phyloP scores from a whole-genome alignment of 2,888 invertebrate genomes.

The Ochropacha duplaris region DNA sequence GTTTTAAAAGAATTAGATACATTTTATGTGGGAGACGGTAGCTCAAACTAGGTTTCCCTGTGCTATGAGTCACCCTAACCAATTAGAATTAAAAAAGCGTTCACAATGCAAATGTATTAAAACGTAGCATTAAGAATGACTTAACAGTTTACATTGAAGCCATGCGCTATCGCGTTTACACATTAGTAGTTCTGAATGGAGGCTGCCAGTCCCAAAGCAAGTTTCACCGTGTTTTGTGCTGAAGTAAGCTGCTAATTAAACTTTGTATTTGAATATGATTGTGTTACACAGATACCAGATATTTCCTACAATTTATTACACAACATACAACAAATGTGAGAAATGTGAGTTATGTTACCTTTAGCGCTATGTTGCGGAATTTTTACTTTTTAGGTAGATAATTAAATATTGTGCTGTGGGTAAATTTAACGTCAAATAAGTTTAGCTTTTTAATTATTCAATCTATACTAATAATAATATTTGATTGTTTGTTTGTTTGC shows the following conservation, averaged over 20 bases:
- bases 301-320: not conserved
- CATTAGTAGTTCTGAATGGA: slow-evolving; percentile 58
- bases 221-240: slow-evolving; percentile 40
- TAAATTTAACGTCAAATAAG: not conserved
- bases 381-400: no score
- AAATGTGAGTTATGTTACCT: no score
- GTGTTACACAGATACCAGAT: not conserved
- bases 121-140: slow-evolving; percentile 2
- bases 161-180: slow-evolving; percentile 50
- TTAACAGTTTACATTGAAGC: slow-evolving; percentile 21
- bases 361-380: no score
- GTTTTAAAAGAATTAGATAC: no score
- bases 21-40: no score
- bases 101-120: no score
- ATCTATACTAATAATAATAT: not conserved
- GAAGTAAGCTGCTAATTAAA: slow-evolving; percentile 62
- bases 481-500: no score
- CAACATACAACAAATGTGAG: not conserved
- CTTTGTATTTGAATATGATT: slow-evolving; percentile 48
- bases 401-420: no score
- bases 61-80: no score
- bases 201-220: slow-evolving; percentile 34
- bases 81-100: no score
- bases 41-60: no score
- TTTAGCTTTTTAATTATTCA: not conserved